Evolutionary conservation across 1,140 invertebrate genomes (phyloP), one percentile per base, ranked within the genome.

Genomic region (Drosophila fuyamai): DNA sequence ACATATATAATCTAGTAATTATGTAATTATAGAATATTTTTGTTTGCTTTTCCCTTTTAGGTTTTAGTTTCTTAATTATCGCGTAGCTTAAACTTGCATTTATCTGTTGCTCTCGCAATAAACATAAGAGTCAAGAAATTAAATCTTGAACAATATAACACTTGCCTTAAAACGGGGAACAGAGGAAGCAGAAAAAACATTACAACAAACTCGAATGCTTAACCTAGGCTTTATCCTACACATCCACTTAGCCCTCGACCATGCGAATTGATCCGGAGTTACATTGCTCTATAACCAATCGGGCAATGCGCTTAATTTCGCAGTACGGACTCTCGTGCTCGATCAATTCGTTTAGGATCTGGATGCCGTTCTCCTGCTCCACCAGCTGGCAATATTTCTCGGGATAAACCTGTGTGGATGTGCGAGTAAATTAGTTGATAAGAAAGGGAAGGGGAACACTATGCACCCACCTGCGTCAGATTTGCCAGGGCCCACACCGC

Each of bases 401-500:
- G 38, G 97, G 92, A 79, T 92, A 92, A 40, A 92, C 92, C 92
- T 54, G 23, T 0, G 27, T 0, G 0, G 6, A 14, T 5, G 12
- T 27, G 5, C 6, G 2, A 10, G 2, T 23, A 5, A 35, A 9
- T 58, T 5, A 58, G 2, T n/a, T 12, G 5, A 7, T 1, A 13
- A 4, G 5, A 23, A 6, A n/a, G n/a, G 18, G 0, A 8, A 7
- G 4, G 1, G 1, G 9, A 10, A 4, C 10, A 38, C 0, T 48
- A n/a, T 29, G 8, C 6, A 54, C 85, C 82, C 27, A 99, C 97
- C 80, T 95, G 95, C 12, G 98, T 99, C 16, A 99, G 94, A 94
- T 99, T 99, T 35, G 98, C 98, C 41, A 99, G 93, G 6, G 98
- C 98, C 98, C 98, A 99, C n/a, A 97, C 96, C 3, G 98, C 97